Evolutionary conservation across 2,888 invertebrate species (phyloP), one percentile per base, ranked within the genome.

Genomic region (Colostygia pectinataria): DNA sequence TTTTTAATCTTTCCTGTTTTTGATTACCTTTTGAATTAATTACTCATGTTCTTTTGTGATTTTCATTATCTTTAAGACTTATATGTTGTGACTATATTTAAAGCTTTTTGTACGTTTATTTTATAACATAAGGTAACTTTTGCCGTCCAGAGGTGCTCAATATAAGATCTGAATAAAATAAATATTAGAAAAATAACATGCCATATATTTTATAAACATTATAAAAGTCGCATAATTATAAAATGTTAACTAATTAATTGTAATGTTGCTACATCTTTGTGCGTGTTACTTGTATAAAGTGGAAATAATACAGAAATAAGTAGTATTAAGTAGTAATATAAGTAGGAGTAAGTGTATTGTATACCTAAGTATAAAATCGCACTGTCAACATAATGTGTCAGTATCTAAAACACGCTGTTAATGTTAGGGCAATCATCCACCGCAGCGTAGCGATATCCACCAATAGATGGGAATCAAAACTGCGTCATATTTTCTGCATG

Each of bases 201-300:
- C 83, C 86, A 84, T 90, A 89, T 89, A 90, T 87, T 88, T 84
- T 77, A 79, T 82, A 82, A 79, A 56, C 49, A 74, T 73, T 76
- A 73, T 77, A 62, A 75, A 69, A 75, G 74, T 71, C 67, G 74
- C 55, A 62, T 62, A 58, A 57, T 64, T 54, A 55, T 60, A 63
- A 66, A 53, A 55, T 62, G 63, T 65, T 68, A 71, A 59, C 43
- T 68, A 62, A 62, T 53, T 65, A 61, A 66, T 62, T 72, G 74
- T 77, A 77, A 76, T n/a, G 80, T 78, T 79, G 75, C 78, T 78
- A 65, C 71, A 79, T 79, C 79, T 75, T 74, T 75, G 73, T 80
- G 77, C 74, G 69, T 72, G 64, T 66, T 65, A 65, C 55, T 68
- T 59, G 47, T 62, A 57, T 59, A 63, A 29, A 48, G 18, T 37